Percentiles rank a stretch among this genome's conserved stretches.
Evolutionary conservation across 2,113 vertebrate species (phyloP).

Genomic region (Rhinolophus sinicus): DNA sequence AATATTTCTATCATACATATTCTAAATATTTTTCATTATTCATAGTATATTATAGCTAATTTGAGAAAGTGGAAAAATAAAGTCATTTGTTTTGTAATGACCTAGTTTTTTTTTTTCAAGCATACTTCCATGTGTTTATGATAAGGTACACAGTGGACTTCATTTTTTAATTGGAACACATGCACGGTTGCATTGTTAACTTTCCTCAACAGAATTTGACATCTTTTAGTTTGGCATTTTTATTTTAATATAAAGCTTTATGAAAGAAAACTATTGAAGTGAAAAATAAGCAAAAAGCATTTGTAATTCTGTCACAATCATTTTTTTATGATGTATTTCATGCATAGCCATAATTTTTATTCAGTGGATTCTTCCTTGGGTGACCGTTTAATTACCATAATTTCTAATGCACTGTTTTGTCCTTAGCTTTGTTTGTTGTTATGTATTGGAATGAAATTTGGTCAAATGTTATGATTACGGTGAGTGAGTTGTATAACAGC

Average conservation of each 20-base stretch:
- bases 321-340: conserved; percentile 4
- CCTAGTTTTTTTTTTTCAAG: not conserved
- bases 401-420: conserved; percentile 79
- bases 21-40: not conserved
- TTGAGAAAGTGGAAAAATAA: not conserved
- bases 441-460: conserved; percentile 78
- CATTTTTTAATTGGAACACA: not conserved
- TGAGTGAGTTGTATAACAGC: conserved; percentile 80
- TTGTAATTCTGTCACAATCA: not conserved
- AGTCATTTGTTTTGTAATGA: not conserved
- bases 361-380: conserved; percentile 1
- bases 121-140: not conserved
- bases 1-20: not conserved
- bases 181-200: not conserved
- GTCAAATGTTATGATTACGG: conserved; percentile 79
- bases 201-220: not conserved
- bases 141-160: not conserved
- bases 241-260: not conserved
- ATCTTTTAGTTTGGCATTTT: not conserved
- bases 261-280: not conserved
- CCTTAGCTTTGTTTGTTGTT: conserved; percentile 78
- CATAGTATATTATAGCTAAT: not conserved
- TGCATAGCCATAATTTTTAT: not conserved
- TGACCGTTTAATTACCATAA: conserved; percentile 52
- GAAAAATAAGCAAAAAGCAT: not conserved